A percentile compares a stretch with the other conserved stretches of the same genome.
Evolutionary conservation across 2,797 vertebrate genomes (phyloP).

Genomic region (Cyprinodon diabolis): DNA sequence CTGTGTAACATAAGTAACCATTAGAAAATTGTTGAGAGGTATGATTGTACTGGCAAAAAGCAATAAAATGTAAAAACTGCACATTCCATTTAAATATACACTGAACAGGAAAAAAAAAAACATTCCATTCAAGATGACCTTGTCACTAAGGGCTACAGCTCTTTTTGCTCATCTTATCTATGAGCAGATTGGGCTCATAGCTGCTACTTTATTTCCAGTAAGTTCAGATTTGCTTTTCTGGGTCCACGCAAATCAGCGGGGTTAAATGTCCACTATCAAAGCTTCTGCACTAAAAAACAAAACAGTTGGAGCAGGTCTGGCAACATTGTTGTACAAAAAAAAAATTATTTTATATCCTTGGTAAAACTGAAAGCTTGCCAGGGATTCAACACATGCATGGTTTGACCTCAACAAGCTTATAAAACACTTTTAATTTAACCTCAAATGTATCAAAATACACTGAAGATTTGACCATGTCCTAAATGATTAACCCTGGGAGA

Average conservation of each 20-base stretch:
- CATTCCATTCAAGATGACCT: conserved; percentile 57
- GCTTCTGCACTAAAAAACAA: not conserved
- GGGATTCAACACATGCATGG: not conserved
- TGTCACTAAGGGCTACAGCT: conserved; percentile 56
- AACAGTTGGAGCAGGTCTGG: not conserved
- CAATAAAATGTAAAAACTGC: conserved; percentile 10
- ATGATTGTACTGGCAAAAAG: conserved; percentile 52
- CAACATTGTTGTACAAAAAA: not conserved
- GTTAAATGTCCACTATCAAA: conserved; percentile 30
- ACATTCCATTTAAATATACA: not conserved
- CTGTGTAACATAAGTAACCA: conserved; percentile 27
- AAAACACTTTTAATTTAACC: no score
- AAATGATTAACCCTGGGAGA: no score
- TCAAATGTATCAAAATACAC: no score
- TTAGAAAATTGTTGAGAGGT: conserved; percentile 33
- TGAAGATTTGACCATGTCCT: no score
- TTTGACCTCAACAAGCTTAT: no score
- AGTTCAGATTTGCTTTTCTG: conserved; percentile 59
- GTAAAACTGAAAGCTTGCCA: not conserved
- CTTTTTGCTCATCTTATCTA: conserved; percentile 52
- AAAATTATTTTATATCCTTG: not conserved
- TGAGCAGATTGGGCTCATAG: conserved; percentile 39
- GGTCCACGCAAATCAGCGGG: conserved; percentile 31
- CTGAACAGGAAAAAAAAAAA: conserved; percentile 33
- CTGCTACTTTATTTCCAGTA: conserved; percentile 55